Conservation (phyloP, 2,888 invertebrate species). For the Oithona nana region DNA sequence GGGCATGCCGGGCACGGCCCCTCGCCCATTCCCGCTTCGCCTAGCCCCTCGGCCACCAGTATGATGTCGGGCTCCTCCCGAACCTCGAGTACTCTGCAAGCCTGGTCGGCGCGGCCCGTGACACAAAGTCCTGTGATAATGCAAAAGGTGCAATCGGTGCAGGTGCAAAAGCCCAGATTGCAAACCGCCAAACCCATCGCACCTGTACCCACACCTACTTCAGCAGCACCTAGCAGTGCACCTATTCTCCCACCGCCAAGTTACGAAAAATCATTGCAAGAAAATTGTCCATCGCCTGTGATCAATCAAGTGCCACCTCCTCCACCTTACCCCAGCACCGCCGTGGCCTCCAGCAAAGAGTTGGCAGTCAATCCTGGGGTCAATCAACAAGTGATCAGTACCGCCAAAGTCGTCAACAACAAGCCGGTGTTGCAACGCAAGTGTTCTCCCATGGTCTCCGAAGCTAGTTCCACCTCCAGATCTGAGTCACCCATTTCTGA, state of each 20-base stretch:
- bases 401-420: background rate
- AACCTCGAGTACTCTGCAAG: slow-evolving; percentile 38
- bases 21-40: slow-evolving; percentile 63
- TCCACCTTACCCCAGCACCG: slow-evolving; percentile 18
- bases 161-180: slow-evolving; percentile 73
- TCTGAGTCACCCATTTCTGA: slow-evolving; percentile 33
- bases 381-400: too few species aligned
- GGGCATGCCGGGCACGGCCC: background rate
- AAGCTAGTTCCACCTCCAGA: slow-evolving; percentile 30
- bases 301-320: slow-evolving; percentile 30
- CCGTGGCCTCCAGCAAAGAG: background rate
- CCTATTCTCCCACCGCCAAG: slow-evolving; percentile 26
- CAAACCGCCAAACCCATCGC: slow-evolving; percentile 81
- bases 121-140: slow-evolving; percentile 84
- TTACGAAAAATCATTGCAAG: slow-evolving; percentile 20
- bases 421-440: slow-evolving; percentile 49
- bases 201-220: slow-evolving; percentile 58
- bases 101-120: slow-evolving; percentile 69
- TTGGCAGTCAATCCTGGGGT: too few species aligned
- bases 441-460: slow-evolving; percentile 41
- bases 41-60: slow-evolving; percentile 36
- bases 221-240: slow-evolving; percentile 44
- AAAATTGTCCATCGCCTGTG: slow-evolving; percentile 23
- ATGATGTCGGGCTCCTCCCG: background rate
- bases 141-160: slow-evolving; percentile 88